Evolutionary conservation across 2,113 vertebrate species (phyloP).

Genomic region (Aphelocoma coerulescens): DNA sequence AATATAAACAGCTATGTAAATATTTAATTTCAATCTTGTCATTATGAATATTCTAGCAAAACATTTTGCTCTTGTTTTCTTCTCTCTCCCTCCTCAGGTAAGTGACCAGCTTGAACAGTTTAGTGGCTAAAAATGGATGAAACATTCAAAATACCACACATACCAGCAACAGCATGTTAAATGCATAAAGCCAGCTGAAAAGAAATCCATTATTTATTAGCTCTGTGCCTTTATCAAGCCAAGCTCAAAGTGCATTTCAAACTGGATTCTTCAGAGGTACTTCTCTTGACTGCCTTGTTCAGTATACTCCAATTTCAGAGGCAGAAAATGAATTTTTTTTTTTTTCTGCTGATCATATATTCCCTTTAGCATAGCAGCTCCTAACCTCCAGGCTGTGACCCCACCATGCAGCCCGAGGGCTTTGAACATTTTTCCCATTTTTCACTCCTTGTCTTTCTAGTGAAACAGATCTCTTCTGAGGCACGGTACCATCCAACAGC

Average conservation of each 20-base stretch:
- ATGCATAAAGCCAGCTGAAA: constrained; percentile 43
- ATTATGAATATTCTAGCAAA: constrained; percentile 61
- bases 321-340: constrained; percentile 19
- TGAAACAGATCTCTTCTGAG: background rate
- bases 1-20: constrained; percentile 38
- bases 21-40: constrained; percentile 51
- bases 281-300: constrained; percentile 24
- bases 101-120: constrained; percentile 33
- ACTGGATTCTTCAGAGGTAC: constrained; percentile 21
- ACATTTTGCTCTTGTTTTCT: constrained; percentile 54
- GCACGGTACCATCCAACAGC: background rate
- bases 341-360: constrained; percentile 26
- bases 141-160: constrained; percentile 8
- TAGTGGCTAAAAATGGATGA: constrained; percentile 35
- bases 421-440: constrained; percentile 20
- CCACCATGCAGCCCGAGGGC: background rate
- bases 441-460: background rate
- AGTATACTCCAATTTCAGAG: constrained; percentile 1
- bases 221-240: constrained; percentile 30
- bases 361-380: constrained; percentile 20
- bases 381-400: constrained; percentile 19
- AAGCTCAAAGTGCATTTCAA: constrained; percentile 47
- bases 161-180: constrained; percentile 29
- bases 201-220: constrained; percentile 67
- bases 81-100: background rate